These are phyloP conservation scores for Synergus japonicus DNA, from an alignment of 2,888 invertebrate species.

Conservation along the genomic window DNA sequence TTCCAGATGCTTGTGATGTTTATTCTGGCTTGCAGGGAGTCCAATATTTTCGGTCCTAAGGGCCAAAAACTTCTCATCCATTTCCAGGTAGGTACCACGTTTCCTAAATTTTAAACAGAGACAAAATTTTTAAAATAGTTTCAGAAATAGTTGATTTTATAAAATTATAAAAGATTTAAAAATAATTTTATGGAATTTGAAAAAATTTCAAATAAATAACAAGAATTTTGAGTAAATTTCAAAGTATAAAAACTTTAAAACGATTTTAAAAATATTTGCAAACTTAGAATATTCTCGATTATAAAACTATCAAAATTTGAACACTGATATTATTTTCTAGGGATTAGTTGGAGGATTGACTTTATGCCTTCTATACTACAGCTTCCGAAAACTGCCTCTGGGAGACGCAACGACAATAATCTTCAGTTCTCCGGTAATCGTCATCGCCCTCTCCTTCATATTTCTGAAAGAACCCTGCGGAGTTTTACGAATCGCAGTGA, in stretches of 20 bases:
- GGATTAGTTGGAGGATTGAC: slow-evolving; percentile 78
- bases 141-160: no score
- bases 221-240: no score
- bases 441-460: slow-evolving; percentile 77
- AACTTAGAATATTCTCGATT: no score
- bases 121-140: no score
- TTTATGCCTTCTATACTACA: slow-evolving; percentile 76
- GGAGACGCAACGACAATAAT: slow-evolving; percentile 79
- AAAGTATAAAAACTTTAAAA: background rate
- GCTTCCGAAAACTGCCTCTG: slow-evolving; percentile 77
- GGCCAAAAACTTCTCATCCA: slow-evolving; percentile 74
- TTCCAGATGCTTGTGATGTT: slow-evolving; percentile 75
- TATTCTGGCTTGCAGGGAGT: slow-evolving; percentile 67
- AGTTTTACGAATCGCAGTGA: slow-evolving; percentile 75
- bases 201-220: no score
- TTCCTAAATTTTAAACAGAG: background rate
- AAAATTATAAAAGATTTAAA: no score
- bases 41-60: slow-evolving; percentile 74
- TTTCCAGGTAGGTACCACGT: slow-evolving; percentile 69
- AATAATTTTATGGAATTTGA: no score
- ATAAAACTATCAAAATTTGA: background rate
- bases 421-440: slow-evolving; percentile 78
- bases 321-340: slow-evolving; percentile 60
- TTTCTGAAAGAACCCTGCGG: slow-evolving; percentile 78
- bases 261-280: background rate